Base-by-base conservation (phyloP, 35 echinoderm and acorn worm species). In the Apostichopus parvimensis region DNA sequence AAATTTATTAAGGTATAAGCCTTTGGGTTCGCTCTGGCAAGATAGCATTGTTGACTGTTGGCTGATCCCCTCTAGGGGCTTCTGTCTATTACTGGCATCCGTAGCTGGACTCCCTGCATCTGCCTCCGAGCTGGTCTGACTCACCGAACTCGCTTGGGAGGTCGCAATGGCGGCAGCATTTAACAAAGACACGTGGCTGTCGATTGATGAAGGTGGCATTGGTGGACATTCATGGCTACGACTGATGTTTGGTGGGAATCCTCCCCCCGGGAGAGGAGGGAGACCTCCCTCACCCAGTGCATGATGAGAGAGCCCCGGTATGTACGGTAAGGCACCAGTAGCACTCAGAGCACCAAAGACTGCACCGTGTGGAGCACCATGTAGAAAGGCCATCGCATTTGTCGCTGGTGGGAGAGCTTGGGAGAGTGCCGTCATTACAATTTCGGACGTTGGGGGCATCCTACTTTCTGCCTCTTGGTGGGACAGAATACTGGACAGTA, bases 281-380 rank as follows among this genome's bases (percentile, higher is more conserved):
- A 65, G 86, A 21, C 57, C 54, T 20, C 57, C 86, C 18, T 88
- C 86, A 11, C 86, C 86, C 86, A 88, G 60, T 5, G 86, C 23
- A n/a, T 58, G 52, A 26, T 88, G 86, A 24, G 86, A 20, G 17
- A 88, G 45, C 20, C 86, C 86, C 10, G 86, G 86, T 53, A 88
- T 68, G 24, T 88, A 88, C 13, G 86, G 86, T 88, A 88, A 18
- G 52, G 61, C 86, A 73, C 86, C 86, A 6, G 86, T 88, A 66
- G 86, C 86, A 21, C 85, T 59, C 24, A 88, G 52, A 52, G 86
- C 61, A 88, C 68, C 68, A 73, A 88, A 88, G 4, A 88, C 86
- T 5, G 57, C 64, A 15, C 60, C 61, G 6, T 6, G 21, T 28
- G 86, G 68, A 53, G 57, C 86, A 6, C 86, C 86, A n/a, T 88